These are phyloP conservation scores for Anguilla anguilla DNA, from an alignment of 2,797 vertebrate species.

Conservation along the genomic window DNA sequence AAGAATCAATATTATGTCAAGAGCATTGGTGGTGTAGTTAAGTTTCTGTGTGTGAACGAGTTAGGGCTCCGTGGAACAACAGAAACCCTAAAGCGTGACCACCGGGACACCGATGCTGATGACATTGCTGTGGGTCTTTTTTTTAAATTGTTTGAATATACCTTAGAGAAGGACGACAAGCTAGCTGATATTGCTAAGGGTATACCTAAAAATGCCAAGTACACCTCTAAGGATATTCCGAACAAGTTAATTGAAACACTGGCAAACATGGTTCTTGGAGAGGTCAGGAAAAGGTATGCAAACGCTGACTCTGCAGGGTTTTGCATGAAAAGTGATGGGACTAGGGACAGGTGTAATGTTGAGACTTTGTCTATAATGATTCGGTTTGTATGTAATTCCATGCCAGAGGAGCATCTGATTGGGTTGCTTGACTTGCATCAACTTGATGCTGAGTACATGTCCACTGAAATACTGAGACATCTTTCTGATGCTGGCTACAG, in stretches of 20 bases:
- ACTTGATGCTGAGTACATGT: no score
- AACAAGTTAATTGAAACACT: conserved; percentile 41
- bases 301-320: conserved; percentile 37
- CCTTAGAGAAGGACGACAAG: conserved; percentile 34
- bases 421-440: no score
- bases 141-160: conserved; percentile 38
- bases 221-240: conserved; percentile 41
- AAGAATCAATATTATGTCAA: conserved; percentile 33
- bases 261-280: conserved; percentile 27
- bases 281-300: conserved; percentile 31
- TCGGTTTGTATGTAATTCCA: background rate
- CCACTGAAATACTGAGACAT: background rate
- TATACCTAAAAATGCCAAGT: conserved; percentile 39
- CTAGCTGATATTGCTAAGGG: conserved; percentile 30
- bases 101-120: background rate
- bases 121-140: conserved; percentile 27
- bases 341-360: conserved; percentile 24
- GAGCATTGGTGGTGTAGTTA: conserved; percentile 20
- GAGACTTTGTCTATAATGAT: conserved; percentile 1
- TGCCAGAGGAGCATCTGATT: background rate
- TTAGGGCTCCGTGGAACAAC: background rate
- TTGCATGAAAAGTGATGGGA: conserved; percentile 36
- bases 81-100: background rate
- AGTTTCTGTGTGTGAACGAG: conserved; percentile 23
- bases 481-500: background rate